Evolutionary conservation across 2,113 vertebrate genomes (phyloP), one percentile per base, ranked within the genome.

Genomic region (Callorhinus ursinus): DNA sequence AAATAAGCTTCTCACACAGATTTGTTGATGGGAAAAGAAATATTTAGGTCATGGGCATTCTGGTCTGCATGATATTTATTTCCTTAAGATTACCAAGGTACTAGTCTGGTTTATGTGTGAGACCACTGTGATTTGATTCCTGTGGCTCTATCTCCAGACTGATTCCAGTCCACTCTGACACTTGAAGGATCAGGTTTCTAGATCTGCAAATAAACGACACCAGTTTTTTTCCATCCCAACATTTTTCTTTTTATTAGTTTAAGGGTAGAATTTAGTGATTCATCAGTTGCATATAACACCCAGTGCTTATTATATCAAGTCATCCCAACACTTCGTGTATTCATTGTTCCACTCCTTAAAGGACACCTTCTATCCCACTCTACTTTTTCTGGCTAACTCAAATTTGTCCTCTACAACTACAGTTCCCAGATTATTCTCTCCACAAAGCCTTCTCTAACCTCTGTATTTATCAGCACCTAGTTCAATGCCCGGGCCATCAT

Each of bases 1-100:
- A 83, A 88, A 65, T 31, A 79, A 80, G 21, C 11, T 65, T 72
- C 63, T 96, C 71, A 69, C 28, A 7, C n/a, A 80, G 51, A 42
- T 55, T 81, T 77, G 82, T 49, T 13, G 10, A 57, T 1, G 0
- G 46, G 33, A 21, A 72, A 57, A n/a, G 55, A 95, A 95, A 76
- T 57, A 51, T 16, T 92, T 51, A 67, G 31, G 16, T 51, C 74
- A 77, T 39, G 72, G n/a, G 2, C 26, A 8, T 46, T 93, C 77
- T 88, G n/a, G 7, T 46, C 36, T 31, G 21, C 13, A 33, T 22
- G 36, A 82, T 28, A 21, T 74, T 81, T 63, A 88, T 67, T 83
- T 93, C 49, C 59, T 51, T 95, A 61, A 88, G 12, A 86, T 82
- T 46, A 96, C 71, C n/a, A 92, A 72, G 42, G 11, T n/a, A 22